A percentile compares a stretch with the other conserved stretches of the same genome.
Conservation (phyloP, 2,888 invertebrate genomes). For the Vanessa cardui region DNA sequence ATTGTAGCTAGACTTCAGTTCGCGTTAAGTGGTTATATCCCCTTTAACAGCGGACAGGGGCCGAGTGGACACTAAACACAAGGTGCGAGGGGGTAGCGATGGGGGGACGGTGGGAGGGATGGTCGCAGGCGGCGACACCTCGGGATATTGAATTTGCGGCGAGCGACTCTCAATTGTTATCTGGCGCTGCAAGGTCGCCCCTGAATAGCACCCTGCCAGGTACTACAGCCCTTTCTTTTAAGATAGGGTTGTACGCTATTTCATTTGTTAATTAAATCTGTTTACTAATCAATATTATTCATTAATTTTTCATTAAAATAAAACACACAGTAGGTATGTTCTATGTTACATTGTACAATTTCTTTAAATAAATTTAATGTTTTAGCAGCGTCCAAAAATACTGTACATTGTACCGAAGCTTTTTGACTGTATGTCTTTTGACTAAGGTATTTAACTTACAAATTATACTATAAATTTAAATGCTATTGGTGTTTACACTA, state of each 20-base stretch:
- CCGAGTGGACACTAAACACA: constrained; percentile 70
- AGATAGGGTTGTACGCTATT: constrained; percentile 58
- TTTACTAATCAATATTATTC: no score
- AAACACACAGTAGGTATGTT: no score
- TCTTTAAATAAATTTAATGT: no score
- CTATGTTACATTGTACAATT: no score
- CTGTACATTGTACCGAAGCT: no score
- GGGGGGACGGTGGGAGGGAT: constrained; percentile 37
- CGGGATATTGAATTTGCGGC: constrained; percentile 80
- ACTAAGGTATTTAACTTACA: no score
- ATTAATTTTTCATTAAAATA: no score
- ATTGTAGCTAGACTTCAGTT: constrained; percentile 75
- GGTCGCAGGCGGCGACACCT: constrained; percentile 68
- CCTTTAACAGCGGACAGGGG: constrained; percentile 65
- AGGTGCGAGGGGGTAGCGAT: constrained; percentile 50
- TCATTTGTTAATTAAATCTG: neutral
- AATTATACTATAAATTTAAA: no score
- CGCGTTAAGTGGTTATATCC: constrained; percentile 81
- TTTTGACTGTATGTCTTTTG: no score
- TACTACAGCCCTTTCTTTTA: constrained; percentile 72
- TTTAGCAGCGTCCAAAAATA: no score
- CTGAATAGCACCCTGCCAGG: constrained; percentile 63
- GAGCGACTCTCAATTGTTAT: constrained; percentile 78
- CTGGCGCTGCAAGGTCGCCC: constrained; percentile 77
- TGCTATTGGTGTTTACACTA: no score